Evolutionary conservation across 2,797 vertebrate species (phyloP), one percentile per base, ranked within the genome.

Genomic region (Mus spretus): DNA sequence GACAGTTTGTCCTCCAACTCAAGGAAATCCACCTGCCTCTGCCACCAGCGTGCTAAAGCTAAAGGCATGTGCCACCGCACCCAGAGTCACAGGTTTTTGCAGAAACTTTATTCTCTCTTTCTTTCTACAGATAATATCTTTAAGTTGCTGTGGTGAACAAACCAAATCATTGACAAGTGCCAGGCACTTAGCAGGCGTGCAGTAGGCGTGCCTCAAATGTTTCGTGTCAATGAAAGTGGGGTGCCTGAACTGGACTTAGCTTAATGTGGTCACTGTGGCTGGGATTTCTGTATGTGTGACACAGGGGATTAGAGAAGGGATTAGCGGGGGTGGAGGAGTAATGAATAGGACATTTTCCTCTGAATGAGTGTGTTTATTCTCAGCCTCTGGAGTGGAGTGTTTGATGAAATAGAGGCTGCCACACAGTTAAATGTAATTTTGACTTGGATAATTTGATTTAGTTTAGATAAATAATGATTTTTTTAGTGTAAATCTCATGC

Each of bases 241-340:
- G 78, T 91, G 67, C 79, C 34, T 92, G 85, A 85, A 57, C 81
- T 65, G 81, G 74, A 80, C 59, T 89, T 79, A 37, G 67, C 97
- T 96, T 82, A 90, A 96, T 85, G 87, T 1, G 20, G 96, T 97
- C 95, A 78, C 0, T 34, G 90, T 70, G 89, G 70, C 82, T 91
- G 89, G 82, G 78, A 77, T 95, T 95, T 95, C 95, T 79, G 55
- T 82, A 53, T 28, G 70, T 28, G 70, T 90, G 67, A 91, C 93
- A 90, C 50, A 88, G 91, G 82, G n/a, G 90, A 97, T 97, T 96
- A 96, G 75, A 91, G 67, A 90, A 55, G 91, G 92, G 92, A 90
- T 96, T 95, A 87, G 5, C 20, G 26, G 55, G 74, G 53, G 28
- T 55, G 24, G 67, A 1, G 47, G 20, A 22, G 12, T 86, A 70